These are phyloP conservation scores for Anabas testudineus DNA, from an alignment of 2,797 vertebrate genomes.

Conservation along the genomic window DNA sequence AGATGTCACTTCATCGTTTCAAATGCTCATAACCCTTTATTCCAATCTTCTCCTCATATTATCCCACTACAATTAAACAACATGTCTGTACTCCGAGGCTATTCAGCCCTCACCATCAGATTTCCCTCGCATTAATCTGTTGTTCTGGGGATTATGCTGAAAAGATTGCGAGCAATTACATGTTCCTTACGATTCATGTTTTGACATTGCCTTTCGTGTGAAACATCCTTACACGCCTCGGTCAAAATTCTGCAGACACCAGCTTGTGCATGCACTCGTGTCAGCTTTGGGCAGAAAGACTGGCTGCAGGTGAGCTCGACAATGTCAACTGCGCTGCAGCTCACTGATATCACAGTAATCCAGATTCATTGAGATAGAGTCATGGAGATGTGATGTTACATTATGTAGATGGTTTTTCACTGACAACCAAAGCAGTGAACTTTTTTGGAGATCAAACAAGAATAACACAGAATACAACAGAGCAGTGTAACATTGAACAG, in stretches of 20 bases:
- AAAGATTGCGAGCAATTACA: constrained; percentile 70
- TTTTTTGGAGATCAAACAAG: constrained; percentile 6
- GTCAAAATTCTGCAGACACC: constrained; percentile 38
- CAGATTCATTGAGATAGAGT: constrained; percentile 32
- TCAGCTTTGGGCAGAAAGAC: constrained; percentile 16
- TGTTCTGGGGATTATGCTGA: constrained; percentile 72
- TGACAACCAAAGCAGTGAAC: constrained; percentile 14
- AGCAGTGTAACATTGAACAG: background rate
- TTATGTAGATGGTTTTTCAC: constrained; percentile 1
- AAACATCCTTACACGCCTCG: constrained; percentile 20
- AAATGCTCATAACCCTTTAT: constrained; percentile 48
- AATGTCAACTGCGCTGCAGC: constrained; percentile 60
- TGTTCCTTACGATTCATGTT: constrained; percentile 63
- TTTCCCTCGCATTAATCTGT: constrained; percentile 74
- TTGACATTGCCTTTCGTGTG: constrained; percentile 28
- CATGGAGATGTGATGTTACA: constrained; percentile 13
- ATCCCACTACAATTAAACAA: constrained; percentile 48
- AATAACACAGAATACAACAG: background rate
- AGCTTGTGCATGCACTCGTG: constrained; percentile 5
- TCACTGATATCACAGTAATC: constrained; percentile 49
- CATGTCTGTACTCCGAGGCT: constrained; percentile 53
- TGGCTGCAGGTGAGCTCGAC: constrained; percentile 59
- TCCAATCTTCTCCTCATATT: constrained; percentile 55
- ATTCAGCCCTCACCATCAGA: constrained; percentile 61
- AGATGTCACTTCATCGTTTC: constrained; percentile 45